Conservation (phyloP, 1,140 invertebrate species). For the Ceratina japonica region DNA sequence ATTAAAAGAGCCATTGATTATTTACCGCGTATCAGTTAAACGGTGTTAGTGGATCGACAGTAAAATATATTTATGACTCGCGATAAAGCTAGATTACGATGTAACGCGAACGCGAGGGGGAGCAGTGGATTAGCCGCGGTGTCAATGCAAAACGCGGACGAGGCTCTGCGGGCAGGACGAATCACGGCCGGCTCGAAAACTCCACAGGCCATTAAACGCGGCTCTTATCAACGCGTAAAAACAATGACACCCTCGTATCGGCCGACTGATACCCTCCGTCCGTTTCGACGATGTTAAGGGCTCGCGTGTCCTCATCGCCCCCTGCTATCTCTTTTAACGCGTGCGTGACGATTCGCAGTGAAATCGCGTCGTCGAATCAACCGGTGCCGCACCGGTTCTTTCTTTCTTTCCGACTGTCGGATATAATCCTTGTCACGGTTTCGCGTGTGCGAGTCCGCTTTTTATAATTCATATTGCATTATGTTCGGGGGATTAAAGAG, state of each 20-base stretch:
- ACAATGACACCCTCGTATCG: conserved; percentile 63
- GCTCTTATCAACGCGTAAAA: conserved; percentile 70
- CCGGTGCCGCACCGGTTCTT: conserved; percentile 24
- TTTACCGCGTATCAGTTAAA: neutral
- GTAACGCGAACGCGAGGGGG: neutral
- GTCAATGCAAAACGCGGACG: conserved; percentile 46
- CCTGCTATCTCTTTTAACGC: conserved; percentile 67
- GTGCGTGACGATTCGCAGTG: conserved; percentile 56
- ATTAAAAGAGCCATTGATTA: conserved; percentile 17
- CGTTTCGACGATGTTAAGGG: conserved; percentile 59
- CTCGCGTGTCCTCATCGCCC: conserved; percentile 52
- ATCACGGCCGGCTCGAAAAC: conserved; percentile 55
- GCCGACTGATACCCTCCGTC: conserved; percentile 61
- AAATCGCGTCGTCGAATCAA: conserved; percentile 60
- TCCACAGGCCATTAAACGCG: conserved; percentile 52
- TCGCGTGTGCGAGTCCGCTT: neutral
- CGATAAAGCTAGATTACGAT: neutral
- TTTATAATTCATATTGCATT: neutral
- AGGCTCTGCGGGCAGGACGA: conserved; percentile 26
- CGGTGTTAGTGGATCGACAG: neutral
- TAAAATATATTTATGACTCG: conserved; percentile 11
- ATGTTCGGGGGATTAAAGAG: neutral
- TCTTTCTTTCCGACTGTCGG: neutral
- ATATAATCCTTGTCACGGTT: conserved; percentile 6
- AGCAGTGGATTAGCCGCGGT: conserved; percentile 17